phyloP scores from a whole-genome alignment of 2,797 vertebrate genomes.

The Australoheros facetus region DNA sequence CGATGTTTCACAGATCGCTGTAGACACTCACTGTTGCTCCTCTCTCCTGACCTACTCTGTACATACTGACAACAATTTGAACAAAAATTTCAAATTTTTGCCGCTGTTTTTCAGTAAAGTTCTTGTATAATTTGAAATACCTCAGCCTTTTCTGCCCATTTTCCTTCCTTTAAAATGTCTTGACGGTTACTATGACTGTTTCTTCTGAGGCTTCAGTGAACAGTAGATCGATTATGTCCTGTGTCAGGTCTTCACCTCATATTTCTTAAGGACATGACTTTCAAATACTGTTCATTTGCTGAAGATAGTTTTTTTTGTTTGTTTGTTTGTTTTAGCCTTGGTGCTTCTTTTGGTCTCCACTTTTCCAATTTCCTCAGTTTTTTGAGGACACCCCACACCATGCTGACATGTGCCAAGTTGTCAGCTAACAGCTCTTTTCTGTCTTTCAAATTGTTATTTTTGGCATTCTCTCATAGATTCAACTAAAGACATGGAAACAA shows the following conservation, averaged over 20 bases:
- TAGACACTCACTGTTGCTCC: too few relatives aligned
- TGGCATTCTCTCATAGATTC: neutral
- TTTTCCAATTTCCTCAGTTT: neutral
- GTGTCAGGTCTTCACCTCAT: neutral
- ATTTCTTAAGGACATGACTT: neutral
- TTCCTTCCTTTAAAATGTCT: too few relatives aligned
- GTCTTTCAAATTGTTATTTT: neutral
- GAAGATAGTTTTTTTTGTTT: neutral
- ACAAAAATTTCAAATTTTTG: too few relatives aligned
- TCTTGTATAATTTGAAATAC: neutral
- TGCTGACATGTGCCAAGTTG: neutral
- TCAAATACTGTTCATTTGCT: neutral
- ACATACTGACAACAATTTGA: too few relatives aligned
- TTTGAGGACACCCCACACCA: neutral
- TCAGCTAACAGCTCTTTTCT: too few relatives aligned
- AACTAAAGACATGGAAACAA: neutral
- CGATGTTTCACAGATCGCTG: too few relatives aligned
- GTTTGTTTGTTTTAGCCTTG: accelerated
- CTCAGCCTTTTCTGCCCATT: too few relatives aligned
- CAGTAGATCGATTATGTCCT: neutral
- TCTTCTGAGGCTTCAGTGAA: accelerated
- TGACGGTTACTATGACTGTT: too few relatives aligned
- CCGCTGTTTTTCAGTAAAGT: neutral
- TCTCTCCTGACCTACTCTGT: too few relatives aligned
- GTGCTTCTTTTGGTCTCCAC: neutral